Conservation (phyloP, 2,797 vertebrate genomes). For the Acanthurus leucopareius region DNA sequence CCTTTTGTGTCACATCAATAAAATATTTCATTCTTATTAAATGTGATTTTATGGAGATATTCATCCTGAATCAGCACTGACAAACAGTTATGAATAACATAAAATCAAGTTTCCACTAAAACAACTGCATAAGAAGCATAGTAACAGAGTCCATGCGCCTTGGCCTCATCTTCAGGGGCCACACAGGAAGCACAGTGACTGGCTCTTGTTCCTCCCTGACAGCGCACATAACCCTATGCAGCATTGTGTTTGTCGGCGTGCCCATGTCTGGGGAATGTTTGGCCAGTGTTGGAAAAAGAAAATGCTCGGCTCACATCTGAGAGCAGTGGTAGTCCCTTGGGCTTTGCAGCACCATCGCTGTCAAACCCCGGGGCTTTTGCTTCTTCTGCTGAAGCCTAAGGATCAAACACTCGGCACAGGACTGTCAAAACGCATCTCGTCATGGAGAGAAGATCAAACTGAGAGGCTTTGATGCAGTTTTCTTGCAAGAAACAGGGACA, state of each 20-base stretch:
- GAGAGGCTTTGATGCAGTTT: constrained; percentile 43
- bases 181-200: constrained; percentile 48
- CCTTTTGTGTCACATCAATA: constrained; percentile 8
- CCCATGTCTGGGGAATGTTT: constrained; percentile 43
- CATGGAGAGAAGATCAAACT: constrained; percentile 32
- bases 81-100: too few relatives aligned
- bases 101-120: constrained; percentile 37
- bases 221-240: constrained; percentile 18
- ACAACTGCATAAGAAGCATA: constrained; percentile 19
- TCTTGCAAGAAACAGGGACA: constrained; percentile 30
- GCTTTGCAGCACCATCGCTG: constrained; percentile 46
- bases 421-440: constrained; percentile 67
- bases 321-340: constrained; percentile 46
- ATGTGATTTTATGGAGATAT: constrained; percentile 45
- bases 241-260: constrained; percentile 37
- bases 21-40: constrained; percentile 15
- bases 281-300: constrained; percentile 39
- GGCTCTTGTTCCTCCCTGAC: constrained; percentile 52
- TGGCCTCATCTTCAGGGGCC: constrained; percentile 47
- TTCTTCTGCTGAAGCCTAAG: constrained; percentile 36
- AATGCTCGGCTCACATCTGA: constrained; percentile 48
- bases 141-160: constrained; percentile 14
- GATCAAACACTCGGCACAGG: constrained; percentile 61
- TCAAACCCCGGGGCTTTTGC: constrained; percentile 53
- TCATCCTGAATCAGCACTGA: constrained; percentile 16